Percentiles rank a stretch among this genome's conserved stretches.
Evolutionary conservation across 2,113 vertebrate genomes (phyloP).

Genomic region (Calidris pygmaea): DNA sequence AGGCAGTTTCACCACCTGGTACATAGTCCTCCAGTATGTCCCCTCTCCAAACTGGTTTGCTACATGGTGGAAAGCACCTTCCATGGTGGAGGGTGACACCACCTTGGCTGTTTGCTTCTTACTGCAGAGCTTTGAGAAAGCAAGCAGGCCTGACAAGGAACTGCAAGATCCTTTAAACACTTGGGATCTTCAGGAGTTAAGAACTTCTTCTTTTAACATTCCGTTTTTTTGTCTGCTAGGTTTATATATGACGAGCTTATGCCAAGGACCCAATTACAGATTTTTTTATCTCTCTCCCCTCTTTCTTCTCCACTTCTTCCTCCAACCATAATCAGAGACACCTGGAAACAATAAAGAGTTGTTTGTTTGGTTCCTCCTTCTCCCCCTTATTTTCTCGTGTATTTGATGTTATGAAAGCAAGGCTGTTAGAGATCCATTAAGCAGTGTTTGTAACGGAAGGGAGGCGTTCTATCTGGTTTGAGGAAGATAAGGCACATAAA

Average conservation of each 20-base stretch:
- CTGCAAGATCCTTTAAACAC: not conserved
- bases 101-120: not conserved
- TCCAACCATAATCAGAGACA: constrained; percentile 42
- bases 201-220: not conserved
- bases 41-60: not conserved
- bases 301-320: constrained; percentile 12
- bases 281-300: not conserved
- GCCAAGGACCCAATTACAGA: constrained; percentile 29
- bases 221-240: not conserved
- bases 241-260: constrained; percentile 24
- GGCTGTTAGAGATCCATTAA: constrained; percentile 66
- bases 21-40: rapidly evolving
- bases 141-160: not conserved
- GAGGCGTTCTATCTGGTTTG: constrained; percentile 64
- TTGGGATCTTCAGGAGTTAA: not conserved
- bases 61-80: not conserved
- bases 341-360: constrained; percentile 56
- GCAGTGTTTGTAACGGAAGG: not conserved
- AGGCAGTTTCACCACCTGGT: not conserved
- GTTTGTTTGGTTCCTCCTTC: constrained; percentile 11
- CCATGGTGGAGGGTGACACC: rapidly evolving
- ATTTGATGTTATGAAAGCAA: constrained; percentile 61
- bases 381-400: constrained; percentile 36
- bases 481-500: constrained; percentile 73
- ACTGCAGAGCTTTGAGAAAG: not conserved